A percentile compares a stretch with the other conserved stretches of the same genome.
Conservation (phyloP, 1,140 invertebrate genomes). For the Limonius californicus region DNA sequence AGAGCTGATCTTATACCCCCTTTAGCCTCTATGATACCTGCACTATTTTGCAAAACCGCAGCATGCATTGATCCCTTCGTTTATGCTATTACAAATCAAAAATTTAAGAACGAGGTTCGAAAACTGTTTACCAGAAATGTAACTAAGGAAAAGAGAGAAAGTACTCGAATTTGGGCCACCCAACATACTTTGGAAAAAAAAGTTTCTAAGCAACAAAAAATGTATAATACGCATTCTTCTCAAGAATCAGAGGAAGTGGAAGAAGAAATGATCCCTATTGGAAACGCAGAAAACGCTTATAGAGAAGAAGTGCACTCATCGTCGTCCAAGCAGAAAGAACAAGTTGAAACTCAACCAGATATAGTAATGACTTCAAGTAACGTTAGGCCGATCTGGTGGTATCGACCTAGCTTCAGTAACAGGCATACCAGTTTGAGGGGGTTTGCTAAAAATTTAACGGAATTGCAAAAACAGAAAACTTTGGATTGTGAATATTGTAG, state of each 20-base stretch:
- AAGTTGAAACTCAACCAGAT: too few relatives aligned
- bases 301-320: too few relatives aligned
- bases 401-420: slow-evolving; percentile 29
- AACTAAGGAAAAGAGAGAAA: background rate
- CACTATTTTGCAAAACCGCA: slow-evolving; percentile 70
- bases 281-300: background rate
- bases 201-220: slow-evolving; percentile 21
- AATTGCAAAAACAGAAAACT: too few relatives aligned
- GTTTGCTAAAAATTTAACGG: slow-evolving; percentile 24
- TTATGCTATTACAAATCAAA: slow-evolving; percentile 68
- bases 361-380: too few relatives aligned
- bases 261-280: background rate
- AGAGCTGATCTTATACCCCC: slow-evolving; percentile 60
- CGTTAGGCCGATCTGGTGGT: slow-evolving; percentile 16
- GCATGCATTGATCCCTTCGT: slow-evolving; percentile 72
- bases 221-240: background rate
- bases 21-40: slow-evolving; percentile 67
- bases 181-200: slow-evolving; percentile 13
- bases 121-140: background rate
- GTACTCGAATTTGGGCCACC: slow-evolving; percentile 16
- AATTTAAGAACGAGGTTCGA: slow-evolving; percentile 46
- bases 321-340: too few relatives aligned
- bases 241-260: slow-evolving; percentile 6
- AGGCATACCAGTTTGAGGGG: slow-evolving; percentile 26
- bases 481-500: too few relatives aligned